These are phyloP conservation scores for Plectrocnemia conspersa DNA, from an alignment of 1,140 invertebrate genomes.

Conservation along the genomic window DNA sequence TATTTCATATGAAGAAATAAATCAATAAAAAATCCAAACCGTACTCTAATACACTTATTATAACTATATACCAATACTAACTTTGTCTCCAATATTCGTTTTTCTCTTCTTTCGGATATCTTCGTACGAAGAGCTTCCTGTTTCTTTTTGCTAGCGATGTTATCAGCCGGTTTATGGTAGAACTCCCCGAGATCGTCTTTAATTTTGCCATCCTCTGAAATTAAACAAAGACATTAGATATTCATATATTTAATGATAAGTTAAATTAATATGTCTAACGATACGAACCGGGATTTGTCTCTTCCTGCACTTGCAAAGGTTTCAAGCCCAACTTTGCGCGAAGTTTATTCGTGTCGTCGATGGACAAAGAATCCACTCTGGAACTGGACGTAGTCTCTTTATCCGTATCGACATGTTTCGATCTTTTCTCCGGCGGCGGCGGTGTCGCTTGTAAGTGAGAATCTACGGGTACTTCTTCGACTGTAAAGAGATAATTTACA, in stretches of 20 bases:
- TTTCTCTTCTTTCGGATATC: conserved; percentile 71
- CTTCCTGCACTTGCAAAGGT: conserved; percentile 70
- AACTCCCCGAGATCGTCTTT: conserved; percentile 85
- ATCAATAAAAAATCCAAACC: not conserved
- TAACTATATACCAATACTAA: conserved; percentile 31
- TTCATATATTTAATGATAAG: not conserved
- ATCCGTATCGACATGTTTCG: conserved; percentile 35
- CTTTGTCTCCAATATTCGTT: conserved; percentile 73
- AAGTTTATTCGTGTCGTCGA: conserved; percentile 85
- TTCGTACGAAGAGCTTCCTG: conserved; percentile 82
- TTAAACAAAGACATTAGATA: not conserved
- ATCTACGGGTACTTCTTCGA: conserved; percentile 50
- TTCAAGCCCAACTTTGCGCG: conserved; percentile 91
- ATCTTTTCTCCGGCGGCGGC: conserved; percentile 21
- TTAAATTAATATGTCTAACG: not conserved
- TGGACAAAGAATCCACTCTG: conserved; percentile 28
- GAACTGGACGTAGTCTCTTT: conserved; percentile 40
- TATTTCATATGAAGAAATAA: not conserved
- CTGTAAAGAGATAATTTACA: too few relatives aligned
- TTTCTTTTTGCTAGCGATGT: conserved; percentile 69
- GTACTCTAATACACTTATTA: conserved; percentile 34
- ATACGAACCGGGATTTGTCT: conserved; percentile 31
- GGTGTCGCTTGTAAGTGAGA: conserved; percentile 41
- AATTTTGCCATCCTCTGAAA: conserved; percentile 49
- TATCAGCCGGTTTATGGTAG: conserved; percentile 87